A percentile compares a stretch with the other conserved stretches of the same genome.
These are phyloP conservation scores for Drosophila lutescens DNA, from an alignment of 2,888 invertebrate genomes.

Conservation along the genomic window DNA sequence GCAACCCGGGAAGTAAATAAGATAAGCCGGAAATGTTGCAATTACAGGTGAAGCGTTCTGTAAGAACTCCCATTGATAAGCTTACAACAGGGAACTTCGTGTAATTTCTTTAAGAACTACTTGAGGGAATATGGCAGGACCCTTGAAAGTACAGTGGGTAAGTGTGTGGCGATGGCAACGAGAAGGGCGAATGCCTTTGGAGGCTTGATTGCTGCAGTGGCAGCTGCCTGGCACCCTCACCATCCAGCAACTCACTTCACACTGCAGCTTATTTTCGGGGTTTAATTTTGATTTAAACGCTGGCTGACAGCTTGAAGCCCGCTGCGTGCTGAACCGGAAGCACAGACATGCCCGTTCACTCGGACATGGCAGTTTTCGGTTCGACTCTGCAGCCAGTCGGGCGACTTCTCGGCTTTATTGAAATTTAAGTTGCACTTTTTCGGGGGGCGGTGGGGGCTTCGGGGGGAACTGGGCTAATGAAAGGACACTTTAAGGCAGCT, in stretches of 20 bases:
- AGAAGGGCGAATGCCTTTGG: slow-evolving; percentile 56
- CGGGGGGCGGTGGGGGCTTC: not conserved
- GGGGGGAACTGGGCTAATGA: slow-evolving; percentile 56
- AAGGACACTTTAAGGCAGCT: slow-evolving; percentile 49
- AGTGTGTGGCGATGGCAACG: slow-evolving; percentile 30
- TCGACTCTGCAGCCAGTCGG: slow-evolving; percentile 13
- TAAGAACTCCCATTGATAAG: slow-evolving; percentile 12
- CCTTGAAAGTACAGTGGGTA: slow-evolving; percentile 11
- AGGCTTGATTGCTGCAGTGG: slow-evolving; percentile 60
- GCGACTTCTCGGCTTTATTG: slow-evolving; percentile 37
- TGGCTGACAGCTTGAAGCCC: slow-evolving; percentile 66
- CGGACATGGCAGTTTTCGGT: slow-evolving; percentile 10
- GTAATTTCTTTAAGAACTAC: slow-evolving; percentile 18
- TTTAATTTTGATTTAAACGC: slow-evolving; percentile 79
- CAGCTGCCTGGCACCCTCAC: slow-evolving; percentile 31
- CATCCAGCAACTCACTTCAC: slow-evolving; percentile 5
- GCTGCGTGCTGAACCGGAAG: slow-evolving; percentile 63
- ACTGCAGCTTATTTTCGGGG: slow-evolving; percentile 65
- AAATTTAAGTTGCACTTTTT: slow-evolving; percentile 53
- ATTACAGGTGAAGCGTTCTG: slow-evolving; percentile 15
- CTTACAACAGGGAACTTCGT: not conserved
- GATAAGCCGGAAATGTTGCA: not conserved
- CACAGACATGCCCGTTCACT: slow-evolving; percentile 50
- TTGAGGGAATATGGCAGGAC: slow-evolving; percentile 19
- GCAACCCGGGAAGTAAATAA: not conserved